Percentiles rank a stretch among this genome's conserved stretches.
These are phyloP conservation scores for Conops quadrifasciatus DNA, from an alignment of 2,888 invertebrate species.

Conservation along the genomic window DNA sequence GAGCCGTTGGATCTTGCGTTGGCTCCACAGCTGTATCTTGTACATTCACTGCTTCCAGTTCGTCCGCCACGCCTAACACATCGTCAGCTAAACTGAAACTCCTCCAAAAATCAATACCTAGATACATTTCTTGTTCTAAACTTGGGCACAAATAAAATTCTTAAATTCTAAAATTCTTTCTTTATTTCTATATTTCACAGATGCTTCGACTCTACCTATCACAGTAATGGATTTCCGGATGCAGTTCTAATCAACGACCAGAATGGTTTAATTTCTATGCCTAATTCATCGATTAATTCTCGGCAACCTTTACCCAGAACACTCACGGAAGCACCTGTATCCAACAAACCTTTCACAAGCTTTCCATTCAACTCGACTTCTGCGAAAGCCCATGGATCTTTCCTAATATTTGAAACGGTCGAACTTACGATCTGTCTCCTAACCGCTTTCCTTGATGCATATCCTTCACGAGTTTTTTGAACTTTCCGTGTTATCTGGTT, in stretches of 20 bases:
- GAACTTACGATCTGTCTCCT: neutral
- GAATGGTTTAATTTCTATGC: neutral
- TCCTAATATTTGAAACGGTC: neutral
- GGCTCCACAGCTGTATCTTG: no score
- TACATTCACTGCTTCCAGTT: neutral
- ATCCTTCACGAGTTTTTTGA: neutral
- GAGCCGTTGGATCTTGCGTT: constrained; percentile 10
- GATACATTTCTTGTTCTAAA: constrained; percentile 26
- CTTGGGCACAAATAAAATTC: constrained; percentile 31
- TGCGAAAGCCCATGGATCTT: constrained; percentile 15
- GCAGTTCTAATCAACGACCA: constrained; percentile 16
- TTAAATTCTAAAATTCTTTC: neutral
- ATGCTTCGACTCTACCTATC: neutral
- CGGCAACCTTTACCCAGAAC: constrained; percentile 6
- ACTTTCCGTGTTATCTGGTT: neutral
- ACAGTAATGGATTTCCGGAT: constrained; percentile 14
- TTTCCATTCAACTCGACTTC: neutral
- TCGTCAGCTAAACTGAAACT: constrained; percentile 26
- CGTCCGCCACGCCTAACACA: neutral
- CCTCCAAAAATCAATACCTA: constrained; percentile 37
- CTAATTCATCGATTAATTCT: neutral
- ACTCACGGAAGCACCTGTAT: constrained; percentile 31
- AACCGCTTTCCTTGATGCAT: neutral
- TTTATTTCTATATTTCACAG: neutral
- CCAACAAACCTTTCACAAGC: constrained; percentile 19